phyloP scores from a whole-genome alignment of 2,113 vertebrate species.

The Pteruthius melanotis region DNA sequence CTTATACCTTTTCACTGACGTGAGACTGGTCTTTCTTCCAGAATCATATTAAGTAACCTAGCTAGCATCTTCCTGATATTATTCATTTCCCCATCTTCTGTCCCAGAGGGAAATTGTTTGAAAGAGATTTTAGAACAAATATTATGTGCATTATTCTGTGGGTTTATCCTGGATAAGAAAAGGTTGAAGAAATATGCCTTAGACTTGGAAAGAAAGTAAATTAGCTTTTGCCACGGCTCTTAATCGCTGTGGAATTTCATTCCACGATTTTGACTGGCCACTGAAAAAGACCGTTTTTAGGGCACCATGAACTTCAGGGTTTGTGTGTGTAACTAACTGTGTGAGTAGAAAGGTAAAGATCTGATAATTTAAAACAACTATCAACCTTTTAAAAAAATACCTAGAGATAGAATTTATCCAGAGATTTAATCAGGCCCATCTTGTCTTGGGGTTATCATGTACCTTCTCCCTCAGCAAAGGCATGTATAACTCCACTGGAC shows the following conservation, averaged over 20 bases:
- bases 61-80: neutral
- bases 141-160: neutral
- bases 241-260: neutral
- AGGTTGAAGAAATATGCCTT: neutral
- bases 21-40: neutral
- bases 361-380: neutral
- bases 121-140: neutral
- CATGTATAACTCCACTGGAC: neutral
- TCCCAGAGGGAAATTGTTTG: neutral
- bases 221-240: neutral
- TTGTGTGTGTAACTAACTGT: neutral
- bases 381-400: neutral
- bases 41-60: neutral
- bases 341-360: neutral
- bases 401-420: neutral
- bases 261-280: neutral
- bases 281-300: neutral
- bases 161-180: neutral
- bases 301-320: neutral
- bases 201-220: neutral
- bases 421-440: neutral
- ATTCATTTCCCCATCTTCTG: neutral
- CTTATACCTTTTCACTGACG: neutral
- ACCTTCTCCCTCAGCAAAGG: neutral
- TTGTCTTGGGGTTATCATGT: neutral